Conservation (phyloP, 2,797 vertebrate genomes). For the Melanogrammus aeglefinus region DNA sequence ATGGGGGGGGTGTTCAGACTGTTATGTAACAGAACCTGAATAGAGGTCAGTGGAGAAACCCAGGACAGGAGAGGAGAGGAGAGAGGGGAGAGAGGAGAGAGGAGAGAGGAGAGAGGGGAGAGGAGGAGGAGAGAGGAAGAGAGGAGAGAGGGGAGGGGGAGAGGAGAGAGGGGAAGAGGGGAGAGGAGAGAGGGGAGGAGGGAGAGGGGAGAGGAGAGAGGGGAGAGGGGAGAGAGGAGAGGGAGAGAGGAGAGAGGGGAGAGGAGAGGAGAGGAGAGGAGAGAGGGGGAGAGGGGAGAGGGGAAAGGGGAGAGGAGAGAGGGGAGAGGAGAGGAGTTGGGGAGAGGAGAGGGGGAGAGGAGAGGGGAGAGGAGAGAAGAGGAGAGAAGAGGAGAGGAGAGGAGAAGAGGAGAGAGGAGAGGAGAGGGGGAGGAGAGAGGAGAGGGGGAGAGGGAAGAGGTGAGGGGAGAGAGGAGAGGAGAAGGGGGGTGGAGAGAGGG, state of each 20-base stretch:
- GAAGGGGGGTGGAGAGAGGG: not conserved
- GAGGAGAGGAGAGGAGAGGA: not conserved
- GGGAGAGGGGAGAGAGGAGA: conserved; percentile 20
- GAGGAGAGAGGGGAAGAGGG: not conserved
- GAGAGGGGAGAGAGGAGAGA: too few species aligned
- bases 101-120: too few species aligned
- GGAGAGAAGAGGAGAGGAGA: conserved; percentile 19
- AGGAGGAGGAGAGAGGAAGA: not conserved
- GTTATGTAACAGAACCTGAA: not conserved
- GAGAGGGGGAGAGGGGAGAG: too few species aligned
- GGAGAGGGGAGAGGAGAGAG: conserved; percentile 29
- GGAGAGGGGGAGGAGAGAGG: conserved; percentile 33
- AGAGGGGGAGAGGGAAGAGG: conserved; percentile 19
- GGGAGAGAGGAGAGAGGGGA: not conserved
- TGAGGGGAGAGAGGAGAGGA: conserved; percentile 9
- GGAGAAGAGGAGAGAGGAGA: conserved; percentile 9
- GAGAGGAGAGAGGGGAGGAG: conserved; percentile 18
- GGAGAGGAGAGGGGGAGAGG: too few species aligned
- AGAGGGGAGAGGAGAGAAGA: not conserved
- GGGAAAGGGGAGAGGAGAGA: too few species aligned
- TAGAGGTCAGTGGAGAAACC: not conserved
- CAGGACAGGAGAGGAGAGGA: not conserved
- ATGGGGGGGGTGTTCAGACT: not conserved
- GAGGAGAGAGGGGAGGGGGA: not conserved
- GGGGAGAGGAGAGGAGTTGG: too few species aligned